These are phyloP conservation scores for Micromussa lordhowensis DNA, from an alignment of 92 coral and sea anemone species.

Conservation along the genomic window DNA sequence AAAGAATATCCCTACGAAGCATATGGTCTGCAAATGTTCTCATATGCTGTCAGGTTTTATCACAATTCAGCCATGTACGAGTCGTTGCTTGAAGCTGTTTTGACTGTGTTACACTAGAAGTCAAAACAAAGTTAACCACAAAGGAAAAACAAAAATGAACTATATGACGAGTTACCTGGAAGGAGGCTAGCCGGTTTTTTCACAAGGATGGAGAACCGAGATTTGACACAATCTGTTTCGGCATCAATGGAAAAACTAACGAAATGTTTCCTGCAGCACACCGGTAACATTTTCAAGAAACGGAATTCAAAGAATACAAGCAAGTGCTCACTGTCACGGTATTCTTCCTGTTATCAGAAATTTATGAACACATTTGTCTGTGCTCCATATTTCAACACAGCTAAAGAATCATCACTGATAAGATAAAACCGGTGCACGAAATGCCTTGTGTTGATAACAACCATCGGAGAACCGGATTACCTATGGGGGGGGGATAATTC, in stretches of 20 bases:
- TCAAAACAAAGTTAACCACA: not conserved
- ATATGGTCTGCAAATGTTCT: not conserved
- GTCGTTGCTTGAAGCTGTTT: not conserved
- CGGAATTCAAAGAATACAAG: not conserved
- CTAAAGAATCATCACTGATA: slow-evolving; percentile 2
- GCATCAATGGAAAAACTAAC: not conserved
- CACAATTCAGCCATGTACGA: not conserved
- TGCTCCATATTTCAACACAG: slow-evolving; percentile 24
- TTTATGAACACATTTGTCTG: not conserved
- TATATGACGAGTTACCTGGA: not conserved
- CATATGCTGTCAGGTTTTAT: not conserved
- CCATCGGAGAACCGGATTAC: not conserved
- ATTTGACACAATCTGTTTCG: not conserved
- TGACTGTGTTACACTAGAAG: not conserved
- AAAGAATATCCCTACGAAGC: not conserved
- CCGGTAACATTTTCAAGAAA: not conserved
- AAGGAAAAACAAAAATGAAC: not conserved
- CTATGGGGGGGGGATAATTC: slow-evolving; percentile 13
- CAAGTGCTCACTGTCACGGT: not conserved
- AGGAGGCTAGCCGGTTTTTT: slow-evolving; percentile 4
- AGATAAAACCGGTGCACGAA: slow-evolving; percentile 23
- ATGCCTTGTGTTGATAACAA: not conserved
- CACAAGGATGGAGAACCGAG: not conserved
- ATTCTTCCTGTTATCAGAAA: slow-evolving; percentile 3
- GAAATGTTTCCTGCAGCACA: not conserved